These are phyloP conservation scores for Campylomormyrus numenius DNA, from an alignment of 2,113 vertebrate genomes.

Conservation along the genomic window DNA sequence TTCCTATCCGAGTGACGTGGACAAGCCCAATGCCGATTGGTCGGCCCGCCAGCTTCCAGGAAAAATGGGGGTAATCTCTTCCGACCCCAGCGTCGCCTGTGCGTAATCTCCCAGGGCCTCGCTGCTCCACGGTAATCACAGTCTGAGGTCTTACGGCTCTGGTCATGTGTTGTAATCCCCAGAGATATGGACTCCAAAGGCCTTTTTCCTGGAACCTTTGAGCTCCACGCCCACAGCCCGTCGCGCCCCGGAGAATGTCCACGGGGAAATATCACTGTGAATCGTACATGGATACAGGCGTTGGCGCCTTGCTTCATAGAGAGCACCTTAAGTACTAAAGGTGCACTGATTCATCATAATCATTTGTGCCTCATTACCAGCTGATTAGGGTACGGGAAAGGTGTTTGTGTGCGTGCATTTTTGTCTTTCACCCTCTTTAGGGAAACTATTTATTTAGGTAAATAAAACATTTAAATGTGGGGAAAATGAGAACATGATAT, in stretches of 20 bases:
- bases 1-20: not conserved
- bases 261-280: conserved; percentile 58
- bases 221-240: conserved; percentile 51
- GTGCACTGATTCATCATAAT: not conserved
- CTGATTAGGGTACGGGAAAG: not conserved
- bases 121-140: not conserved
- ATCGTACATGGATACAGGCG: no score
- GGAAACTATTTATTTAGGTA: conserved; percentile 15
- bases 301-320: conserved; percentile 61
- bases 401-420: not conserved
- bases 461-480: conserved; percentile 12
- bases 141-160: not conserved
- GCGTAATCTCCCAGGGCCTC: conserved; percentile 10
- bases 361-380: not conserved
- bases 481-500: conserved; percentile 16
- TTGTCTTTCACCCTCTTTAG: not conserved
- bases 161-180: conserved; percentile 15
- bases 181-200: conserved; percentile 3
- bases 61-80: conserved; percentile 4
- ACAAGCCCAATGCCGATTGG: not conserved
- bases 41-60: not conserved
- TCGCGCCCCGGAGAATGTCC: conserved; percentile 69
- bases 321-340: not conserved
- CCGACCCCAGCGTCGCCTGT: not conserved
- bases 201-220: conserved; percentile 6